Evolutionary conservation across 2,113 vertebrate genomes (phyloP).

Genomic region (Mus spicilegus): DNA sequence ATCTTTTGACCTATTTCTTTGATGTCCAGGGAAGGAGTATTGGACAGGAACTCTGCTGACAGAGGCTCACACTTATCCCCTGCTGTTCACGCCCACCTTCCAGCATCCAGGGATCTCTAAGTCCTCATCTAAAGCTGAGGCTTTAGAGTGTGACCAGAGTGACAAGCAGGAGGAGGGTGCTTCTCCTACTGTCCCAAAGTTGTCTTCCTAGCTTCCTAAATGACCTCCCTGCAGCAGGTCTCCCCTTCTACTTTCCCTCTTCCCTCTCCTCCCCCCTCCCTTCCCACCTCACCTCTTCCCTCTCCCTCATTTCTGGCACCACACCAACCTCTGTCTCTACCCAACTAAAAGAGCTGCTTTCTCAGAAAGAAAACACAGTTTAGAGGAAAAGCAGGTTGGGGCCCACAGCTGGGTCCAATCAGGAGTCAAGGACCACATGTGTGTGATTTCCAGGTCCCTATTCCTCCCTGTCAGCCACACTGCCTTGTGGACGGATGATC

Average conservation of each 20-base stretch:
- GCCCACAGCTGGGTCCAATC: neutral
- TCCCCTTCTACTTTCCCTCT: neutral
- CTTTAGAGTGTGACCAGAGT: neutral
- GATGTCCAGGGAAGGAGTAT: neutral
- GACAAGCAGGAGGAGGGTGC: neutral
- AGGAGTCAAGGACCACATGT: neutral
- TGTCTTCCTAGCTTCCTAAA: neutral
- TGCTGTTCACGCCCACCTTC: neutral
- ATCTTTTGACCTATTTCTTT: conserved; percentile 27
- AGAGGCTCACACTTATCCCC: neutral
- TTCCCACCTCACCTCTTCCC: neutral
- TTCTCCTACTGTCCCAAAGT: neutral
- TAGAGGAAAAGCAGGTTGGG: neutral
- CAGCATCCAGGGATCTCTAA: neutral
- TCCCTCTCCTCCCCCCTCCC: no score
- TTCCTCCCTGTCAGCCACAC: neutral
- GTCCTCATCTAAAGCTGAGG: neutral
- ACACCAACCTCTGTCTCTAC: neutral
- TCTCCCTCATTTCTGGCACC: neutral
- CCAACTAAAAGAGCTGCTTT: neutral
- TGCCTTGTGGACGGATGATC: neutral
- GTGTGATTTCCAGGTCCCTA: neutral
- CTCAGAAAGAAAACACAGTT: neutral
- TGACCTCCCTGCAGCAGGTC: rapidly evolving
- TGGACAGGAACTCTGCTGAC: neutral